Evolutionary conservation across 1,140 invertebrate genomes (phyloP), one percentile per base, ranked within the genome.

Genomic region (Alviniconcha marisindica): DNA sequence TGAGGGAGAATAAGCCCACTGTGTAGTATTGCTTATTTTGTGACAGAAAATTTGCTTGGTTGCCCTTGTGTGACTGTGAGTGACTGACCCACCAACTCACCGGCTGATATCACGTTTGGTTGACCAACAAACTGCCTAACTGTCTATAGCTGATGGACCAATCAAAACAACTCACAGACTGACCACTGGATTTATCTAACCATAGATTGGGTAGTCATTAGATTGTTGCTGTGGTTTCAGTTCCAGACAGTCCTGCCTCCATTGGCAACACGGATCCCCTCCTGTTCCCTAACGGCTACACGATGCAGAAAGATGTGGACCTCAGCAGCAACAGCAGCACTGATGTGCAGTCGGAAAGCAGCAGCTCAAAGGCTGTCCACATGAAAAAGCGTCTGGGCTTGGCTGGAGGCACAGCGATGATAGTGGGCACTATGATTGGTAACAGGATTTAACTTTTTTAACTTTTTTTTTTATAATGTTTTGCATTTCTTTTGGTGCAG

Each of bases 391-490:
- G 85, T 10, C 85, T 92, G 0, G 88, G 89, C 21, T 73, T 92
- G 21, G 14, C 90, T 1, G 85, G 87, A 48, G 90, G 90, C 0
- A 88, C 88, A 3, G 87, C 88, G 14, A 80, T 92, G 24, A 91
- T 92, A 77, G 90, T 90, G 15, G 91, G 91, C n/a, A 91, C 91
- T 12, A 91, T 92, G 87, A 92, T 92, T 69, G 92, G 92, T 91
- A 85, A 83, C 80, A 24, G 36, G 10, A 36, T 63, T 21, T 56
- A n/a, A 24, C 7, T 71, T 71, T 31, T 10, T 33, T 71, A 5
- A 5, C 28, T 4, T 60, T 51, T 56, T 51, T 48, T n/a, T n/a
- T n/a, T n/a, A n/a, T n/a, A n/a, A n/a, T n/a, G n/a, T n/a, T n/a
- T n/a, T n/a, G n/a, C n/a, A n/a, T n/a, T n/a, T n/a, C n/a, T n/a